Evolutionary conservation across 2,113 vertebrate species (phyloP).

Genomic region (Alligator sinensis): DNA sequence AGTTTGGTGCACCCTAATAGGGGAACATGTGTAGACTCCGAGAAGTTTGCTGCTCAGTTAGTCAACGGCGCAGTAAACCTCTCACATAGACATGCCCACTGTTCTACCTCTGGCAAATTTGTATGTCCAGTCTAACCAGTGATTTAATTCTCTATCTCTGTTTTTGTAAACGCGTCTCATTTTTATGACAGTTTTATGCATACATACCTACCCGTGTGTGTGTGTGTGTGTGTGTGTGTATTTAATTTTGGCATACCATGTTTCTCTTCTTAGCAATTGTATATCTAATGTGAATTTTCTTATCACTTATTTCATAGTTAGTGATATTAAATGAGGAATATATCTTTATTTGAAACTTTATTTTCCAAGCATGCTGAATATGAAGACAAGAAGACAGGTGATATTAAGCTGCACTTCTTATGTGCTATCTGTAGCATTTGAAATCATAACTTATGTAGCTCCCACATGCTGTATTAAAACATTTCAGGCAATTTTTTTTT

Average conservation of each 20-base stretch:
- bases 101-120: not conserved
- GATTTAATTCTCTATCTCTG: not conserved
- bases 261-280: conserved; percentile 28
- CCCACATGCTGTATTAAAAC: not conserved
- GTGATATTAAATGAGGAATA: not conserved
- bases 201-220: not conserved
- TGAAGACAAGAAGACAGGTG: not conserved
- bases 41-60: no score
- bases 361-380: not conserved
- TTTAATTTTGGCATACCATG: conserved; percentile 46
- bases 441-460: not conserved
- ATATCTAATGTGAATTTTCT: conserved; percentile 8
- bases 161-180: not conserved
- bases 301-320: not conserved
- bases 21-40: no score
- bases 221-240: no score
- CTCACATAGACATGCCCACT: no score
- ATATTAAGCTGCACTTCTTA: not conserved
- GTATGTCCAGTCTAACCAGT: not conserved
- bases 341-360: not conserved
- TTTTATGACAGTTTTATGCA: conserved; percentile 16
- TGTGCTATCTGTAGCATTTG: not conserved
- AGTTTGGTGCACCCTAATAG: no score
- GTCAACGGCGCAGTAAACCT: no score
- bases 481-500: not conserved